Evolutionary conservation across 2,797 vertebrate species (phyloP).

Genomic region (Amblyraja radiata): DNA sequence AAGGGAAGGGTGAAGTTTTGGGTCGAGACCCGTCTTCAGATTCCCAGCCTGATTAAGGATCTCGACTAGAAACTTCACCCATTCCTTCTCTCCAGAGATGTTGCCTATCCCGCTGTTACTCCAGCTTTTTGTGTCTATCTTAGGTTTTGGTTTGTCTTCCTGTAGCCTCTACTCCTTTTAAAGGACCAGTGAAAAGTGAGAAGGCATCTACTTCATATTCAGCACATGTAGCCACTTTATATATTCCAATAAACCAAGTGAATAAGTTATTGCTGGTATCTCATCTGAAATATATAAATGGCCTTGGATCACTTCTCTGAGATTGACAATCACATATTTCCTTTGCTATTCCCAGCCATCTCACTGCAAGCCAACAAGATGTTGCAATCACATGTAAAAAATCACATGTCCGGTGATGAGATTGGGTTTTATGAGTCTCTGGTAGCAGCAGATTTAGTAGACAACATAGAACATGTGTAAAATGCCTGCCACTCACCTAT

Average conservation of each 20-base stretch:
- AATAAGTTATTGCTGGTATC: neutral
- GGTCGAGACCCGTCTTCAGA: too few species aligned
- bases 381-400: conserved; percentile 29
- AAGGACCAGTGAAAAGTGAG: neutral
- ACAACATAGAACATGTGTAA: conserved; percentile 32
- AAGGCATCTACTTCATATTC: neutral
- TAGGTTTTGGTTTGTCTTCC: neutral
- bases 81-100: too few species aligned
- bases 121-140: neutral
- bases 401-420: conserved; percentile 14
- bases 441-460: conserved; percentile 13
- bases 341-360: neutral
- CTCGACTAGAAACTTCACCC: too few species aligned
- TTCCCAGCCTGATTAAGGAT: too few species aligned
- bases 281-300: neutral
- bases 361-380: conserved; percentile 3
- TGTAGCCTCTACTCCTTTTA: neutral
- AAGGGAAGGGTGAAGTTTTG: too few species aligned
- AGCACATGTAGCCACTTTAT: neutral
- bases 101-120: too few species aligned
- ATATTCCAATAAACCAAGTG: neutral
- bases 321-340: conserved; percentile 5
- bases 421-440: neutral
- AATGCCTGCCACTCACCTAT: conserved; percentile 44
- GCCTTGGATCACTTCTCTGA: neutral